Evolutionary conservation across 2,797 vertebrate genomes (phyloP), one percentile per base, ranked within the genome.

Genomic region (Gouania willdenowi): DNA sequence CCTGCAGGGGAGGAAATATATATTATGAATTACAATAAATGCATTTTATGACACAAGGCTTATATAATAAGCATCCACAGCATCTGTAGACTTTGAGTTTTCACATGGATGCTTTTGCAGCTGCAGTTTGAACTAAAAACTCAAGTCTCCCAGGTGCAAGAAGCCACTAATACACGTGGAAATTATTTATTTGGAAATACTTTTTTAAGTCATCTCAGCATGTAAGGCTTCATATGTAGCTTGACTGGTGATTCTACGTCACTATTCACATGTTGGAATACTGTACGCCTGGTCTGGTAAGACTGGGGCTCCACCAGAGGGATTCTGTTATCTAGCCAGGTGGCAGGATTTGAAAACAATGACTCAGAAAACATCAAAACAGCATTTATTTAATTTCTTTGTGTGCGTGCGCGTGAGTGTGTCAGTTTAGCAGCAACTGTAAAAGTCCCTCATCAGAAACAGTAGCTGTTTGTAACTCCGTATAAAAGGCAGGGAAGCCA

Each of bases 331-430:
- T 83, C 78, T 83, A 52, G 33, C 60, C 65, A 55, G 40, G 62
- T 71, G 75, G 73, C 68, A 69, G 77, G 71, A 77, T 81, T 79
- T 65, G 69, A 55, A 80, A 81, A 82, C 75, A 83, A 67, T 81
- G 70, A 58, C 65, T 62, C 34, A 75, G 66, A 80, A 77, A 74
- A 81, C 81, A 47, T 44, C 52, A 38, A 64, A 71, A 77, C 58
- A 81, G 64, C 61, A 78, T 50, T 41, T 68, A 47, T 71, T 77
- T 72, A n/a, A n/a, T n/a, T n/a, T n/a, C n/a, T n/a, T n/a, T n/a
- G n/a, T n/a, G n/a, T n/a, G n/a, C n/a, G n/a, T n/a, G n/a, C n/a
- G n/a, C n/a, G n/a, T n/a, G n/a, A n/a, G n/a, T n/a, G n/a, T 72
- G 70, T 62, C 66, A 77, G 61, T 82, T 68, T 51, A 79, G 67